These are phyloP conservation scores for Cassiopea xamachana DNA, from an alignment of 30 jellyfish, hydroid and myxozoan genomes.

Conservation along the genomic window DNA sequence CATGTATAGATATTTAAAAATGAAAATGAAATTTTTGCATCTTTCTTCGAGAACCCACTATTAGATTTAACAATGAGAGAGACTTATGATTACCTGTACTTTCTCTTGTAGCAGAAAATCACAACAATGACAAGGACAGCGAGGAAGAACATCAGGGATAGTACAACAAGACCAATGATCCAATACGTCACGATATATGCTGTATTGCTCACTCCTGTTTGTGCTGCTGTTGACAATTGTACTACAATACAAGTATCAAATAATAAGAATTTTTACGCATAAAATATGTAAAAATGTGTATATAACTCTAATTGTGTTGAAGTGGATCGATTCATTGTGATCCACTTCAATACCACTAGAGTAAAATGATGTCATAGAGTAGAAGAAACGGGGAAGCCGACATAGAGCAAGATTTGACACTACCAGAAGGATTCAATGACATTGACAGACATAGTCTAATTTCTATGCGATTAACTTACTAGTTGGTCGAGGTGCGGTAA, in stretches of 20 bases:
- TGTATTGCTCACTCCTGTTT: conserved; percentile 63
- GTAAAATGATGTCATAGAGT: too few relatives aligned
- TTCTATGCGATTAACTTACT: conserved; percentile 19
- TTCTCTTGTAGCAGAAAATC: conserved; percentile 90
- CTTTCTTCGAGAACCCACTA: too few relatives aligned
- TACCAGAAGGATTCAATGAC: too few relatives aligned
- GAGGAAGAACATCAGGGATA: conserved; percentile 88
- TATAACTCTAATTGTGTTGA: too few relatives aligned
- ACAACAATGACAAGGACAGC: conserved; percentile 93
- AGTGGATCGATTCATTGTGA: too few relatives aligned
- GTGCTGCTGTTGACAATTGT: conserved; percentile 43
- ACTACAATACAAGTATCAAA: conserved; percentile 23
- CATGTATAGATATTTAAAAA: too few relatives aligned
- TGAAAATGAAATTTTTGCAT: too few relatives aligned
- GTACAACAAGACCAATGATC: conserved; percentile 94
- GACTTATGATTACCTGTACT: conserved; percentile 68
- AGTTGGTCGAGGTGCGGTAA: conserved; percentile 47
- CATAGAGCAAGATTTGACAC: too few relatives aligned
- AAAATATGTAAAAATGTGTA: background rate
- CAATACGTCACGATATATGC: conserved; percentile 88
- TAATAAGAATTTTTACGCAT: background rate
- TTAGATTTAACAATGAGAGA: background rate
- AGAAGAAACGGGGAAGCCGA: too few relatives aligned
- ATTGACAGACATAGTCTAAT: too few relatives aligned
- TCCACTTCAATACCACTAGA: too few relatives aligned